Evolutionary conservation across 2,113 vertebrate species (phyloP), one percentile per base, ranked within the genome.

Genomic region (Nothobranchius furzeri): DNA sequence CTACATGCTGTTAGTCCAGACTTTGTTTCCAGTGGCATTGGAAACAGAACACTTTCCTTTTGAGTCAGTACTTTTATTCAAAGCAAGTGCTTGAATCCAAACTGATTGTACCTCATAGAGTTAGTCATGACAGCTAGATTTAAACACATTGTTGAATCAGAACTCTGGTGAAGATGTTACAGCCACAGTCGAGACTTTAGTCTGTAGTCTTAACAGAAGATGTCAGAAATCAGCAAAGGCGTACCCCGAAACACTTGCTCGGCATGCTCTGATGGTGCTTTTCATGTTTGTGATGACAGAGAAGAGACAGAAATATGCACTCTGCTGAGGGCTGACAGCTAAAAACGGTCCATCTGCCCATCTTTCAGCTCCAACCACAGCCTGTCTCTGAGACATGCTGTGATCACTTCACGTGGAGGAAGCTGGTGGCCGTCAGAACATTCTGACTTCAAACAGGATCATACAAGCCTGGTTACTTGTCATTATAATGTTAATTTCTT

Each of bases 301-400:
- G 25, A 30, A 20, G 74, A 71, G 64, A 49, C 64, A 73, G 62
- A 78, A 62, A 58, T 61, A 40, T 42, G n/a, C 60, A 43, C 72
- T 58, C 17, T 68, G 40, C 77, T 76, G 65, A 74, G 76, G 25
- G 60, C 55, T 71, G 76, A 81, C 71, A 64, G 61, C 50, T 79
- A 42, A 70, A 80, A 66, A 69, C 7, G 46, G 13, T 64, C 60
- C 37, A 12, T 54, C 36, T 54, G 64, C 64, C 72, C 36, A 17
- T 75, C 35, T 75, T 65, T 48, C 45, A 64, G 65, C 40, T 10
- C 12, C 48, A 45, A 57, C 30, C 30, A n/a, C 3, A 12, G 42
- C 76, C 63, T 78, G 70, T 72, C 60, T 13, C 40, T 51, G 5
- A 75, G 63, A 79, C 53, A 50, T 30, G 14, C 42, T 64, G 49